Evolutionary conservation across 1,140 invertebrate species (phyloP).

Genomic region (Aethina tumida): DNA sequence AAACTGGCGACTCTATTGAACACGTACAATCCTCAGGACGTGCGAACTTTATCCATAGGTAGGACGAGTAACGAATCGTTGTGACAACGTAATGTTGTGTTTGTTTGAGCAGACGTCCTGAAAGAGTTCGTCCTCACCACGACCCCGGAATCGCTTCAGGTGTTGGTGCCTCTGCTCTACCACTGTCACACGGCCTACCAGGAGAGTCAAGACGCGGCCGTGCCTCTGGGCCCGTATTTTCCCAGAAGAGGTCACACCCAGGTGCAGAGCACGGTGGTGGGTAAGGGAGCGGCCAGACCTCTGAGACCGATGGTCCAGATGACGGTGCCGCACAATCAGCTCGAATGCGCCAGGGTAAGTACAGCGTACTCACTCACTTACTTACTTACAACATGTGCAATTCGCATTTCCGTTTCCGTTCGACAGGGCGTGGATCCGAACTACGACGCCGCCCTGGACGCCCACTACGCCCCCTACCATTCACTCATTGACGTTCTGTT

Average conservation of each 20-base stretch:
- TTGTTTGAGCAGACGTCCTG: slow-evolving; percentile 57
- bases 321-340: slow-evolving; percentile 66
- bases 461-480: slow-evolving; percentile 76
- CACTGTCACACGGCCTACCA: slow-evolving; percentile 76
- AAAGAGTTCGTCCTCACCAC: slow-evolving; percentile 77
- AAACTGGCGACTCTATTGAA: slow-evolving; percentile 81
- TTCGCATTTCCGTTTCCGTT: slow-evolving; percentile 8
- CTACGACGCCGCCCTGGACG: slow-evolving; percentile 65
- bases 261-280: slow-evolving; percentile 44
- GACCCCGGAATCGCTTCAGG: slow-evolving; percentile 69
- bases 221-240: slow-evolving; percentile 62
- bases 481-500: slow-evolving; percentile 80
- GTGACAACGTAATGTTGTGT: not conserved
- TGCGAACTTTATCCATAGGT: slow-evolving; percentile 70
- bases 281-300: slow-evolving; percentile 52
- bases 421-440: slow-evolving; percentile 58
- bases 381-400: not conserved
- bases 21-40: slow-evolving; percentile 80
- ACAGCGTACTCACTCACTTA: not conserved
- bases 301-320: slow-evolving; percentile 80
- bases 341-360: slow-evolving; percentile 57
- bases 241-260: slow-evolving; percentile 44
- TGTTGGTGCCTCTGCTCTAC: slow-evolving; percentile 71
- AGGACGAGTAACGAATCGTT: slow-evolving; percentile 9
- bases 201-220: slow-evolving; percentile 61